Evolutionary conservation across 1,140 invertebrate species (phyloP).

Genomic region (Cydia amplana): DNA sequence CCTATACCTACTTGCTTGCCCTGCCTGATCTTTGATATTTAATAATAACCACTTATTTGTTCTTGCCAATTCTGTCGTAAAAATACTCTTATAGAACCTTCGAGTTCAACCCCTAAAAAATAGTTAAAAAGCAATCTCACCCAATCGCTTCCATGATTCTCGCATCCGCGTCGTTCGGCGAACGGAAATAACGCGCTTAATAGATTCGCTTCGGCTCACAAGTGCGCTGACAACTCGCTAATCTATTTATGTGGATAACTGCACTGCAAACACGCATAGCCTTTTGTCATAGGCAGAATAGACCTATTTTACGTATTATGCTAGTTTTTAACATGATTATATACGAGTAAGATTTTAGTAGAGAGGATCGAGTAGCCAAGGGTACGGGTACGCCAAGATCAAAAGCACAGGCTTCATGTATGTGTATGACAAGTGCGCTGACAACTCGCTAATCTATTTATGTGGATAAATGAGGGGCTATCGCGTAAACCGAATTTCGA

Average conservation of each 20-base stretch:
- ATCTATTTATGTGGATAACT: slow-evolving; percentile 74
- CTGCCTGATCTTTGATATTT: too few species aligned
- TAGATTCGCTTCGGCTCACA: slow-evolving; percentile 70
- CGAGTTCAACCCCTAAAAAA: background rate
- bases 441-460: slow-evolving; percentile 74
- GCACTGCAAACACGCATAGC: slow-evolving; percentile 13
- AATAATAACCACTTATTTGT: too few species aligned
- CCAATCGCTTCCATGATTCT: slow-evolving; percentile 43
- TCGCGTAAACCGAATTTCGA: too few species aligned
- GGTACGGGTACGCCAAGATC: too few species aligned
- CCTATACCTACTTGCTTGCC: too few species aligned
- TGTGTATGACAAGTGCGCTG: slow-evolving; percentile 48
- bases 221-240: slow-evolving; percentile 67
- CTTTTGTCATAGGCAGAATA: background rate
- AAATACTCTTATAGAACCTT: background rate
- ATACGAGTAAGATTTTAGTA: background rate
- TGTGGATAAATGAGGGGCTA: slow-evolving; percentile 62
- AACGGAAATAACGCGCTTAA: slow-evolving; percentile 76
- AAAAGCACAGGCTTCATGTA: too few species aligned
- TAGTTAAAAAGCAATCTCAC: slow-evolving; percentile 5
- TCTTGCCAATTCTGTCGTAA: background rate
- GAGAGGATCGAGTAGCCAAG: too few species aligned
- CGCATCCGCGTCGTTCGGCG: slow-evolving; percentile 42
- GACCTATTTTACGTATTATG: background rate
- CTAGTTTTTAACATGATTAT: background rate